Base-by-base conservation (phyloP, 2,888 invertebrate species). In the Luperina nickerlii region DNA sequence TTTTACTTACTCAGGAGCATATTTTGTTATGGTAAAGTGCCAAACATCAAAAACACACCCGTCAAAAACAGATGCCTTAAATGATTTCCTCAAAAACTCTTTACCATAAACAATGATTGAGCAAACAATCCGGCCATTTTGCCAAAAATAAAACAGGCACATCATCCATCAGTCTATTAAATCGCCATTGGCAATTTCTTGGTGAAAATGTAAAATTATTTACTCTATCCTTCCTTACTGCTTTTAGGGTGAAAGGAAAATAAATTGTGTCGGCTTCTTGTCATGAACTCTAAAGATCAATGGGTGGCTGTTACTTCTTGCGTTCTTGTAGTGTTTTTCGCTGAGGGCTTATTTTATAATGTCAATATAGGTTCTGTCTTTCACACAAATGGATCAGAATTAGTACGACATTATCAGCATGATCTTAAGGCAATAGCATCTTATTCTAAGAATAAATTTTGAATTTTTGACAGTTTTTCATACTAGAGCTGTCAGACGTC, bases 151-250 rank as follows among this genome's bases (percentile, higher is more conserved):
- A 81, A 76, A 70, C 24, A 63, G 51, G 63, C 71, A 45, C 72
- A 51, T 83, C 85, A 75, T 73, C 38, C 45, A 57, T 74, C 74
- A 42, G 65, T 66, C 69, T 70, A 70, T 57, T 73, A 60, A 81
- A n/a, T 51, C 68, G 42, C 62, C 57, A 85, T 73, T 81, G 72
- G 42, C 82, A 83, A 85, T 85, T 75, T 85, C 20, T 63, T 75
- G 54, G n/a, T 54, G 69, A 76, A 85, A 81, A 69, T 76, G 68
- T 81, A 57, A 74, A 81, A 69, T 85, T n/a, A 81, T 72, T 81
- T 69, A 54, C 67, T 51, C 51, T 62, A 57, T 69, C 27, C 42
- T 63, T 32, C 51, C 9, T 74, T 48, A 63, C 24, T 42, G 70
- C 38, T 75, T 69, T 76, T 62, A 69, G 81, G 60, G 51, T 32